phyloP scores from a whole-genome alignment of 2,113 vertebrate genomes.

The Coturnix japonica region DNA sequence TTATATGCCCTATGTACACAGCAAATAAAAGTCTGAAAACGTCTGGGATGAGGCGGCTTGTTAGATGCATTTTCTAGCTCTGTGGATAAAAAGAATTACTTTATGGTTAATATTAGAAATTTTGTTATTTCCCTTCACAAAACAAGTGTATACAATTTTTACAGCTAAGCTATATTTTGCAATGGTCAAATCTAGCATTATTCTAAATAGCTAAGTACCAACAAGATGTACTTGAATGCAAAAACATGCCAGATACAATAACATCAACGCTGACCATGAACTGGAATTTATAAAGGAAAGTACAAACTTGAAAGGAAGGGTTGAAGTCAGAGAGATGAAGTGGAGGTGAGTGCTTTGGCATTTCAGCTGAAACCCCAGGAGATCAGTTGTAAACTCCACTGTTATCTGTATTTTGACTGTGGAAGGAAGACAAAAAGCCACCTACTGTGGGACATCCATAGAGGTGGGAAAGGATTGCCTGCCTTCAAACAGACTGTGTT shows the following conservation, averaged over 20 bases:
- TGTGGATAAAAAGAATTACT: background rate
- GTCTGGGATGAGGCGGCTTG: background rate
- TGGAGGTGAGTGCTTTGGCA: background rate
- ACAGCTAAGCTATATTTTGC: background rate
- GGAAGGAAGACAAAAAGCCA: background rate
- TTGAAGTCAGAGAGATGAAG: background rate
- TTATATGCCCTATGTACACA: background rate
- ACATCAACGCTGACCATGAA: background rate
- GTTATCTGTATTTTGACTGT: background rate
- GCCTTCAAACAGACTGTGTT: accelerated
- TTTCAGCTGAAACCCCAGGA: background rate
- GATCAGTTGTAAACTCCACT: accelerated
- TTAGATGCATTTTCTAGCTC: background rate
- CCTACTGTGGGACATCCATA: accelerated
- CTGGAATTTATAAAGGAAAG: background rate
- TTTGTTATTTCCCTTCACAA: background rate
- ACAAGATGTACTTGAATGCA: background rate
- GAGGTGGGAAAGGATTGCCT: accelerated
- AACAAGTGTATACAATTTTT: background rate
- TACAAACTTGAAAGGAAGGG: background rate
- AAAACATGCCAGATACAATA: background rate
- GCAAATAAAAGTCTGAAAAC: background rate
- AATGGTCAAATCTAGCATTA: background rate
- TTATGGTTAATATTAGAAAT: background rate
- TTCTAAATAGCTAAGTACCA: background rate